phyloP scores from a whole-genome alignment of 2,113 vertebrate species.

The Aepyceros melampus region DNA sequence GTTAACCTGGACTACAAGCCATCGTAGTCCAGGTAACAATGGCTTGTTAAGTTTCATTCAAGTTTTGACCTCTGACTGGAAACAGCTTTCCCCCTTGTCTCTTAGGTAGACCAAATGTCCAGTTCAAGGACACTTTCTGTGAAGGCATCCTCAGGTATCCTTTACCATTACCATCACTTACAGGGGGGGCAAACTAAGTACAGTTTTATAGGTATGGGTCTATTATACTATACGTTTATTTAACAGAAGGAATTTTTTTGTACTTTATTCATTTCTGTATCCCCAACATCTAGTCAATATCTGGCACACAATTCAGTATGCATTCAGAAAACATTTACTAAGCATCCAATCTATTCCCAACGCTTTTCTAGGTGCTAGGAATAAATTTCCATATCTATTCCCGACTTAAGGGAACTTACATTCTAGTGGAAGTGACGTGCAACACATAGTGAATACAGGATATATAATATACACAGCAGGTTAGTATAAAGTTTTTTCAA shows the following conservation, averaged over 20 bases:
- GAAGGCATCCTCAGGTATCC: neutral
- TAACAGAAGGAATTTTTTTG: neutral
- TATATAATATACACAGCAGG: neutral
- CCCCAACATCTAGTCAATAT: neutral
- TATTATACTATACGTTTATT: neutral
- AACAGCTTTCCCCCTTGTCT: neutral
- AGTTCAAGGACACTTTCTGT: neutral
- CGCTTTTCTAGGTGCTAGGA: neutral
- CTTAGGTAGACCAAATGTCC: neutral
- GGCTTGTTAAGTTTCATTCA: neutral
- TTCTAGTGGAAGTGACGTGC: neutral
- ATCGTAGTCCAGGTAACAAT: neutral
- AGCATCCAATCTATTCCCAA: neutral
- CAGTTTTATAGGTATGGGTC: neutral
- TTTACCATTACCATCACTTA: neutral
- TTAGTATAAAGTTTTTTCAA: neutral
- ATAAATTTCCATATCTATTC: neutral
- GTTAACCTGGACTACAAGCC: neutral
- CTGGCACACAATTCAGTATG: neutral
- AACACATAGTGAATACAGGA: neutral
- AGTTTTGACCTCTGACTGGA: neutral
- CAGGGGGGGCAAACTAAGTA: neutral
- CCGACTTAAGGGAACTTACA: neutral
- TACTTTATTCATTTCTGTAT: neutral
- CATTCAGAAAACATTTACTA: neutral